Conservation (phyloP, 1,140 invertebrate species). For the Dendroctonus ponderosae region DNA sequence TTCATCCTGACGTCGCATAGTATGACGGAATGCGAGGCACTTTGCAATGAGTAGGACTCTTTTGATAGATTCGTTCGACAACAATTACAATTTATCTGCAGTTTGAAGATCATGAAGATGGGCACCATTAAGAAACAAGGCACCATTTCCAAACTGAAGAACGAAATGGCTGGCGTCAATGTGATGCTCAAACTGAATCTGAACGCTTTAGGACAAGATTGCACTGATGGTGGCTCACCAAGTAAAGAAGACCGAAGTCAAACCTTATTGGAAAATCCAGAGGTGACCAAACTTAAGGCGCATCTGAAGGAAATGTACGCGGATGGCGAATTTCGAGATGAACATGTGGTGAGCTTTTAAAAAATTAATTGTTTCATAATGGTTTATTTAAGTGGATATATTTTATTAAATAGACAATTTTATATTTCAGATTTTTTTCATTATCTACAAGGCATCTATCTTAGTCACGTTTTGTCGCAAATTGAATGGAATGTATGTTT, state of each 20-base stretch:
- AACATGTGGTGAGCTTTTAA: slow-evolving; percentile 13
- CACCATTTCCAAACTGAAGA: slow-evolving; percentile 54
- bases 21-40: slow-evolving; percentile 86
- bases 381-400: not conserved
- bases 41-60: slow-evolving; percentile 59
- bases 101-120: slow-evolving; percentile 79
- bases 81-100: slow-evolving; percentile 27
- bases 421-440: no score
- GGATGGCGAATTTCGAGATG: slow-evolving; percentile 12
- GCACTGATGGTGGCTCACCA: not conserved
- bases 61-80: slow-evolving; percentile 5
- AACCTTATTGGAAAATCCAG: no score
- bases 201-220: slow-evolving; percentile 6
- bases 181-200: slow-evolving; percentile 50
- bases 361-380: not conserved
- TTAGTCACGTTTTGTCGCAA: no score
- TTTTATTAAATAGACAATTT: no score
- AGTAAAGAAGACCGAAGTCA: not conserved
- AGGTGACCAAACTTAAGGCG: not conserved
- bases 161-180: slow-evolving; percentile 53
- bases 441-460: no score
- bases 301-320: not conserved
- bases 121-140: slow-evolving; percentile 64
- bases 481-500: no score
- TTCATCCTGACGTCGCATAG: slow-evolving; percentile 65